These are phyloP conservation scores for Genyomyrus donnyi DNA, from an alignment of 2,113 vertebrate species.

Conservation along the genomic window DNA sequence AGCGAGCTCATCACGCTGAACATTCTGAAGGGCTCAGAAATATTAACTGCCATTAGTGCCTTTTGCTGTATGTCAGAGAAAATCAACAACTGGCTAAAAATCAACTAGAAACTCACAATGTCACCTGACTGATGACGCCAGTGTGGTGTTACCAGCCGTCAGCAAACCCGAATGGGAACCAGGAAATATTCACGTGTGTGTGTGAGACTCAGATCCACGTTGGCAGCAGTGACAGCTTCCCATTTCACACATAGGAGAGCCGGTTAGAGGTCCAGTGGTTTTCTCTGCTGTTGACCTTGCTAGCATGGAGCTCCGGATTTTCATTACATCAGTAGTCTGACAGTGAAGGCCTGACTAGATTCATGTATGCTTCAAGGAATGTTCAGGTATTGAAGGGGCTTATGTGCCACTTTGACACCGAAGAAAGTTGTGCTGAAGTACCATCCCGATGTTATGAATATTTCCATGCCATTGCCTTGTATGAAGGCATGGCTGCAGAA, in stretches of 20 bases:
- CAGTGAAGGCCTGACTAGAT: not conserved
- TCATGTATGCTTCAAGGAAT: not conserved
- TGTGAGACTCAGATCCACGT: not conserved
- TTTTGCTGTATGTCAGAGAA: not conserved
- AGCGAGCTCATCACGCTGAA: not conserved
- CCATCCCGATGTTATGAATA: not conserved
- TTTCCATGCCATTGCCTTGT: not conserved
- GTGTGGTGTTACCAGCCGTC: not conserved
- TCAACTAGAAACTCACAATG: not conserved
- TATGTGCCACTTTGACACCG: not conserved
- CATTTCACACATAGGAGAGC: not conserved
- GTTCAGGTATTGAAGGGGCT: not conserved
- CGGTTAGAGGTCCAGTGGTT: not conserved
- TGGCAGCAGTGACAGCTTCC: not conserved
- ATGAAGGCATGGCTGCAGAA: not conserved
- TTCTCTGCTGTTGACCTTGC: not conserved
- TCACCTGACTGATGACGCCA: not conserved
- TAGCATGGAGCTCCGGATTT: not conserved
- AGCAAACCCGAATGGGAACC: not conserved
- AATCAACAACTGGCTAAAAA: not conserved
- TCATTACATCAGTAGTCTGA: not conserved
- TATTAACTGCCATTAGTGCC: not conserved
- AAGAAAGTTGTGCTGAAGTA: not conserved
- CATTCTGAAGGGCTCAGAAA: not conserved
- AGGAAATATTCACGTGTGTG: not conserved